A percentile compares a stretch with the other conserved stretches of the same genome.
Evolutionary conservation across 2,888 invertebrate genomes (phyloP).

Genomic region (Ctena decussata): DNA sequence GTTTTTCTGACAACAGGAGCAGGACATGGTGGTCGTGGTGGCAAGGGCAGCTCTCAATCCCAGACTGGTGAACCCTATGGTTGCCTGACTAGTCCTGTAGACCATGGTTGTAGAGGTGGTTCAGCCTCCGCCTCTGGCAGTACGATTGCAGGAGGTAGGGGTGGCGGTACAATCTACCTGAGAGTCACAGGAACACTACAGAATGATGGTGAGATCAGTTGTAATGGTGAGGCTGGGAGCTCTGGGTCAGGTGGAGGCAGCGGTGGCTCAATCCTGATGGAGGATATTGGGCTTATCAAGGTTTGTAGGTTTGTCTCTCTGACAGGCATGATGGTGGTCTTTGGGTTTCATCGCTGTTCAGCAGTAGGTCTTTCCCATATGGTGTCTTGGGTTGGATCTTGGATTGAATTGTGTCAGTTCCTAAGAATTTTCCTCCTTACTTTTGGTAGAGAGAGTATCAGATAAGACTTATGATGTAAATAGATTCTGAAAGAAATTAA

Average conservation of each 20-base stretch:
- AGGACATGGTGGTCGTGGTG: constrained; percentile 80
- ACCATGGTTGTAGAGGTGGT: constrained; percentile 75
- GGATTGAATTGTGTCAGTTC: too few species aligned
- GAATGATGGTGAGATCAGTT: constrained; percentile 74
- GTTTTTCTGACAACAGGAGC: constrained; percentile 66
- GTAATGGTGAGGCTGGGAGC: constrained; percentile 71
- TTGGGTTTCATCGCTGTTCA: too few species aligned
- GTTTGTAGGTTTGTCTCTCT: too few species aligned
- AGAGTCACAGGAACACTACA: constrained; percentile 68
- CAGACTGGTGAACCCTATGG: constrained; percentile 73
- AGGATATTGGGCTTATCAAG: constrained; percentile 64
- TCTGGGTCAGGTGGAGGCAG: constrained; percentile 74
- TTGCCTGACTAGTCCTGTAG: constrained; percentile 70
- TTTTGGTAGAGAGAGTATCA: too few species aligned
- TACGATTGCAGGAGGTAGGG: constrained; percentile 64
- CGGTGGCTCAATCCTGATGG: constrained; percentile 73
- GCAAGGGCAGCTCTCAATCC: constrained; percentile 56
- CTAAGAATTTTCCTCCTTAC: too few species aligned
- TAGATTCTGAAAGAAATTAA: too few species aligned
- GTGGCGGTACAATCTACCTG: constrained; percentile 74
- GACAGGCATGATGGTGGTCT: too few species aligned
- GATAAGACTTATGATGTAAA: too few species aligned
- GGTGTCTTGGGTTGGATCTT: too few species aligned
- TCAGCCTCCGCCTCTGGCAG: constrained; percentile 24
- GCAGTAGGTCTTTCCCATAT: too few species aligned